Base-by-base conservation (phyloP, 2,888 invertebrate species). In the Rosalia funebris region DNA sequence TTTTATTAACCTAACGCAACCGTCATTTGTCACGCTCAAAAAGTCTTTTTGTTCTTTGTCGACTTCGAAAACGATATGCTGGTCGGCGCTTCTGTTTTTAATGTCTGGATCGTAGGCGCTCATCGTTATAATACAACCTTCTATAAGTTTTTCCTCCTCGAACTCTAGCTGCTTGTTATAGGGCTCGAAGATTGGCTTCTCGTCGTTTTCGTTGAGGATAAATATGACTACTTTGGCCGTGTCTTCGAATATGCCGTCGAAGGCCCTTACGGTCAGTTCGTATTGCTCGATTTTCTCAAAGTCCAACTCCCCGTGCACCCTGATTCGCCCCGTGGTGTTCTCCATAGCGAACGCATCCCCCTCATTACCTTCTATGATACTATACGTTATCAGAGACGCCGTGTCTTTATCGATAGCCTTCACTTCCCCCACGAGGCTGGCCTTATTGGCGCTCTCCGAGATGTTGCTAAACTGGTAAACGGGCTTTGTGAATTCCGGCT, bases 151-250 rank as follows among this genome's bases (percentile, higher is more conserved):
- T 76, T 95, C 94, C 76, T 94, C 94, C 45, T 86, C 83, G 60
- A 94, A 91, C 0, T 88, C 89, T 47, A 89, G 90, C 52, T 88
- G 89, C 72, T 89, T 90, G 47, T 89, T 85, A 48, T 88, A 89
- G 45, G 87, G 81, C 17, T 84, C 80, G 75, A 98, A 97, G 1
- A 90, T 87, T 0, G 98, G 98, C 0, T 91, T 89, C 79, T 96
- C 95, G 78, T 98, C 98, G 77, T 98, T 98, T 42, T 96, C 90
- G 79, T 98, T 93, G 70, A 89, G 90, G 52, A 96, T 91, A 70
- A 90, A 89, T 46, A 97, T 94, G 47, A 89, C 87, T 0, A 97
- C 96, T 70, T 87, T 88, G 0, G 95, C 91, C 56, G 88, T 89
- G 75, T 94, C 95, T 66, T 92, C 90, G 77, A 87, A 93, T 47